Percentiles rank a stretch among this genome's conserved stretches.
Conservation (phyloP, 2,888 invertebrate species). For the Therioaphis trifolii region DNA sequence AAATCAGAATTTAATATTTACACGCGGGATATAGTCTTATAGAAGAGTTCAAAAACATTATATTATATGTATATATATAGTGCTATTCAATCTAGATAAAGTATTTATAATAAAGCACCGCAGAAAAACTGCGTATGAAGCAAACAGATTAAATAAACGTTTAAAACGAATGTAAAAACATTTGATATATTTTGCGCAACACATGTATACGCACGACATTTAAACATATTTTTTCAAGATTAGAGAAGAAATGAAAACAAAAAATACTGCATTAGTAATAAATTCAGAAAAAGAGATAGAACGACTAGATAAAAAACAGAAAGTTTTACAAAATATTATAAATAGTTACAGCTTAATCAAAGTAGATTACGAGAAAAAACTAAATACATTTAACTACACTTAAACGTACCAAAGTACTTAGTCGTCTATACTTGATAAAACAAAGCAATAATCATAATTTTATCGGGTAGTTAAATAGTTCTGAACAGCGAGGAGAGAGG, state of each 20-base stretch:
- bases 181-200: not conserved
- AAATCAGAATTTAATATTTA: not conserved
- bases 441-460: too few relatives aligned
- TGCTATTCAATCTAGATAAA: constrained; percentile 33
- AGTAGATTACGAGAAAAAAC: too few relatives aligned
- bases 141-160: constrained; percentile 15
- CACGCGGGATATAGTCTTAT: not conserved
- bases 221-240: not conserved
- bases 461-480: too few relatives aligned
- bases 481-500: too few relatives aligned
- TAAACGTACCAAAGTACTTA: not conserved
- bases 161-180: not conserved
- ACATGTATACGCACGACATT: not conserved
- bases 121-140: constrained; percentile 9
- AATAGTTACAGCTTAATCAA: too few relatives aligned
- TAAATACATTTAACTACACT: not conserved
- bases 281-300: not conserved
- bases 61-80: not conserved
- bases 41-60: not conserved
- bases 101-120: not conserved
- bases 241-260: not conserved
- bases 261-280: not conserved
- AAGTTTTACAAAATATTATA: not conserved
- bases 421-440: too few relatives aligned
- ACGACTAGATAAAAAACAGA: not conserved